These are phyloP conservation scores for Calosoma granatense DNA, from an alignment of 1,140 invertebrate genomes.

Conservation along the genomic window DNA sequence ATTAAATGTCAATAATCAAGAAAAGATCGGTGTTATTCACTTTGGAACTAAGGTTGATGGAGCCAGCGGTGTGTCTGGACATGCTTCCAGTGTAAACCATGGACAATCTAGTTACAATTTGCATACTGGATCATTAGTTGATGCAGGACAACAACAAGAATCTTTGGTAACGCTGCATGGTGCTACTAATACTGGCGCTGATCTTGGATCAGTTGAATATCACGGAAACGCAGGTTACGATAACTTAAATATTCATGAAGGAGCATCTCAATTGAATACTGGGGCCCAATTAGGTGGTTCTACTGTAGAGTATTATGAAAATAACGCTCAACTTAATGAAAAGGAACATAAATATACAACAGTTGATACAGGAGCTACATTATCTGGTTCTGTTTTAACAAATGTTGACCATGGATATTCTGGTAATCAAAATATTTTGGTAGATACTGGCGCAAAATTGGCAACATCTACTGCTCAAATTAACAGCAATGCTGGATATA, in stretches of 20 bases:
- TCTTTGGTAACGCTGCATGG: too few relatives aligned
- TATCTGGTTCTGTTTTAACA: too few relatives aligned
- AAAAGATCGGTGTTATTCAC: not conserved
- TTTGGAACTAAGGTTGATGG: not conserved
- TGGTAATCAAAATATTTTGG: too few relatives aligned
- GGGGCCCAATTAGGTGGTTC: too few relatives aligned
- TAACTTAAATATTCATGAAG: too few relatives aligned
- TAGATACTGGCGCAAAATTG: too few relatives aligned
- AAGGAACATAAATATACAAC: not conserved
- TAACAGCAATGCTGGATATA: too few relatives aligned
- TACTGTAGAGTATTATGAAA: not conserved
- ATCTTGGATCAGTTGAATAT: not conserved
- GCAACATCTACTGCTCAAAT: too few relatives aligned
- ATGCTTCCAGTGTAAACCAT: not conserved
- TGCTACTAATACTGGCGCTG: not conserved
- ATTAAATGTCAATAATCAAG: not conserved
- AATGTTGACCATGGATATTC: too few relatives aligned
- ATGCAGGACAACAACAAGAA: too few relatives aligned
- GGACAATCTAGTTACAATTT: not conserved
- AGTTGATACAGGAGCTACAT: not conserved
- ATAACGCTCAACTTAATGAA: not conserved
- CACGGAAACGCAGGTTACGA: not conserved
- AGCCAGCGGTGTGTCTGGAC: not conserved
- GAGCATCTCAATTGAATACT: too few relatives aligned
- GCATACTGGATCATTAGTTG: too few relatives aligned